phyloP scores from a whole-genome alignment of 1,140 invertebrate species.

The Orchesella cincta region DNA sequence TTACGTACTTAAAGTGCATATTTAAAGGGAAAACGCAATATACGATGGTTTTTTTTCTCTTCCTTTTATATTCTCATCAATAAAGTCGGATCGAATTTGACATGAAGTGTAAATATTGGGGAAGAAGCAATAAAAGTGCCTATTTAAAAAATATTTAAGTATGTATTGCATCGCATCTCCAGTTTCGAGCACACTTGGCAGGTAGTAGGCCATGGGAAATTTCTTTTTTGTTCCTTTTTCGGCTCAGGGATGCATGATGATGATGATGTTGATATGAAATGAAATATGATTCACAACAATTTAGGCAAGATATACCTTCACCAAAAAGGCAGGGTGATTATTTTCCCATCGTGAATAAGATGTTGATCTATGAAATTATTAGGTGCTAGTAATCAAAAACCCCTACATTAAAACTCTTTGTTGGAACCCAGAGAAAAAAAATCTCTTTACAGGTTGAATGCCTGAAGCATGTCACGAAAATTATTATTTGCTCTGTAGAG shows the following conservation, averaged over 20 bases:
- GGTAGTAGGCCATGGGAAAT: neutral
- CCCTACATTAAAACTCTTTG: too few species aligned
- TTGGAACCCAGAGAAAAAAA: neutral
- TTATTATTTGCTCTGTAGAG: neutral
- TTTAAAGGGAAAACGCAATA: too few species aligned
- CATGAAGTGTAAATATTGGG: slow-evolving; percentile 17
- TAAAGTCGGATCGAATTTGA: slow-evolving; percentile 7
- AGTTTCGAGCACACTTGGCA: neutral
- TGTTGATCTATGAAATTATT: too few species aligned
- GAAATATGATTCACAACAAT: neutral
- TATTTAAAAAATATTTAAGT: neutral
- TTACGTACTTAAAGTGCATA: too few species aligned
- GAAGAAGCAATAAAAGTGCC: slow-evolving; percentile 5
- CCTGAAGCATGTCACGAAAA: slow-evolving; percentile 15
- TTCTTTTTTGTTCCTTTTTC: neutral
- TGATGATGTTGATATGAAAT: neutral
- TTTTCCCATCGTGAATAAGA: too few species aligned
- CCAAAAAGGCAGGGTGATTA: too few species aligned
- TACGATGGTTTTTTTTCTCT: too few species aligned
- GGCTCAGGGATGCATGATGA: neutral
- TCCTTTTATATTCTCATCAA: too few species aligned
- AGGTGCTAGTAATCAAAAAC: slow-evolving; percentile 8
- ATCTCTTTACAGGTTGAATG: neutral
- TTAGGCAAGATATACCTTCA: neutral
- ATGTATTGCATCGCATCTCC: neutral